A percentile compares a stretch with the other conserved stretches of the same genome.
phyloP scores from a whole-genome alignment of 1,140 invertebrate species.

The Diplogasteroides magnus region DNA sequence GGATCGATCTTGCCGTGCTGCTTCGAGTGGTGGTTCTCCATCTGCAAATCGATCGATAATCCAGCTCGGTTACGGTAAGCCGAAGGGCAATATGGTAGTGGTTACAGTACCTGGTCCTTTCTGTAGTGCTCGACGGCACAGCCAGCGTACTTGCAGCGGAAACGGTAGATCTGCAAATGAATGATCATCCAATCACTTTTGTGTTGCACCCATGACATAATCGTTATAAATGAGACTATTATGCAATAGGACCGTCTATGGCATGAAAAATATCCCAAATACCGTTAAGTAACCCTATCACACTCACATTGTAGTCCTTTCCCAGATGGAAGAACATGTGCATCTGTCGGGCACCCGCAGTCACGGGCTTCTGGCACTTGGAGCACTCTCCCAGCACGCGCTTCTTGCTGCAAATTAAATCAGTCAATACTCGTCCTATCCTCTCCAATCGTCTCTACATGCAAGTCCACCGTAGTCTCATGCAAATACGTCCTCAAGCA shows the following conservation, averaged over 20 bases:
- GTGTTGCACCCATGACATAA: no score
- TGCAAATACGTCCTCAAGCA: no score
- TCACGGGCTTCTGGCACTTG: slow-evolving; percentile 50
- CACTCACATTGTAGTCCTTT: slow-evolving; percentile 44
- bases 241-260: no score
- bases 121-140: slow-evolving; percentile 52
- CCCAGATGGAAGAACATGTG: slow-evolving; percentile 55
- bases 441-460: no score
- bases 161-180: slow-evolving; percentile 46
- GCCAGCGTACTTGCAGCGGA: slow-evolving; percentile 44
- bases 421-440: no score
- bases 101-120: slow-evolving; percentile 48
- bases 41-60: neutral
- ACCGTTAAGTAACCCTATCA: no score
- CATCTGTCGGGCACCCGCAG: slow-evolving; percentile 53
- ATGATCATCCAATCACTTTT: no score
- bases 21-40: slow-evolving; percentile 50
- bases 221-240: no score
- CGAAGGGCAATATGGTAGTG: neutral
- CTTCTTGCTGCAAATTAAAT: slow-evolving; percentile 40
- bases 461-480: no score
- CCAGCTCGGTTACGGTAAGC: neutral
- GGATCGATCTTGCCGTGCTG: slow-evolving; percentile 46
- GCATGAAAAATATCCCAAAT: no score
- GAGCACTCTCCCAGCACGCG: slow-evolving; percentile 48